Base-by-base conservation (phyloP, 2,888 invertebrate species). In the Luffia ferchaultella region DNA sequence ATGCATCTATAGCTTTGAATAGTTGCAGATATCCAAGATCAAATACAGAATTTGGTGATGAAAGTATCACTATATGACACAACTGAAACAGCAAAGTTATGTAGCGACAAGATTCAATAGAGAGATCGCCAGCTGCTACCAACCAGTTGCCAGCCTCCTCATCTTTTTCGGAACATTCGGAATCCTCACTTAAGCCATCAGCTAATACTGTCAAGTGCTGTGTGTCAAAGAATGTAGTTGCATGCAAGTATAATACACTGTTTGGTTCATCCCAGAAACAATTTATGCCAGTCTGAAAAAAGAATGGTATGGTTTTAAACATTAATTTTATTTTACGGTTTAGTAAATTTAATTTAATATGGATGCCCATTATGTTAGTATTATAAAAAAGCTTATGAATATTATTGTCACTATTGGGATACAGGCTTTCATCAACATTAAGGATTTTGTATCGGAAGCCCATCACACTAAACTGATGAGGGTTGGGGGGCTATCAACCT, bases 11-110 rank as follows among this genome's bases (percentile, higher is more conserved):
- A 50, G 93, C 90, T 73, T 93, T 90, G 64, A 95, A 93, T 52
- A 94, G 80, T 63, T 93, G 90, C 47, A 95, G 77, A 61, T 93
- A 90, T 58, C 91, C 92, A 17, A 91, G 85, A 76, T 97, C 97
- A 78, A 96, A 94, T 0, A 70, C 78, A 30, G 65, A 76, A 54
- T 72, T 87, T 54, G 69, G 88, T 53, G 67, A 85, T 9, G 64
- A 88, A 56, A 68, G 62, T 42, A 85, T 69, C 16, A 95, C 85
- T 54, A 96, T 88, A 63, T 96, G 95, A 54, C 94, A 94, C 45
- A 93, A 76, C 60, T 93, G 91, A 65, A 94, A 91, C 16, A 95
- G 77, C 53, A 94, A 80, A 1, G 95, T 85, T 50, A 97, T 76
- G 43, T 88, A 87, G 60, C 89, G 89, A 16, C 93, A 92, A 1